Percentiles rank a stretch among this genome's conserved stretches.
phyloP scores from a whole-genome alignment of 2,797 vertebrate genomes.

The Spinus pinus region DNA sequence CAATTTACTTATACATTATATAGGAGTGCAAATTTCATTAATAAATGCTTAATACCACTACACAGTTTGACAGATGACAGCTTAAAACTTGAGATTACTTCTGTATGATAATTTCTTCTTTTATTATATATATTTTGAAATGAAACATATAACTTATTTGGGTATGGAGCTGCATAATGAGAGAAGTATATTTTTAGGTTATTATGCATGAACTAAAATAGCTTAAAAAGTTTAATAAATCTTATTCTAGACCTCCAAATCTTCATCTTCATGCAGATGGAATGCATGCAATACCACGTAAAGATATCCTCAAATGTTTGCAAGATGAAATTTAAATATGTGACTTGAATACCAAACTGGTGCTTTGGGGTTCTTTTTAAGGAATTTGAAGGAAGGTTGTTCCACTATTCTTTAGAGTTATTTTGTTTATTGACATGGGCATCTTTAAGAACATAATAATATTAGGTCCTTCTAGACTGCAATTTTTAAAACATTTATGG shows the following conservation, averaged over 20 bases:
- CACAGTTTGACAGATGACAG: background rate
- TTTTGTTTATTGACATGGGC: background rate
- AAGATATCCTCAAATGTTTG: background rate
- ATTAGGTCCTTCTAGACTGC: background rate
- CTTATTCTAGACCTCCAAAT: background rate
- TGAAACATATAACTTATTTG: background rate
- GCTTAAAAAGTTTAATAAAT: background rate
- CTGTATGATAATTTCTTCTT: background rate
- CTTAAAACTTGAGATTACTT: background rate
- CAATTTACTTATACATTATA: background rate
- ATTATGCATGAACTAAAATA: background rate
- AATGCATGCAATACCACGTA: fast-evolving
- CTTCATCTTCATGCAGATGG: background rate
- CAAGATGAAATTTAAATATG: background rate
- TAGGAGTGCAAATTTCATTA: background rate
- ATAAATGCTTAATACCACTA: background rate
- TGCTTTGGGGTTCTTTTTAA: fast-evolving
- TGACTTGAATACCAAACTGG: background rate
- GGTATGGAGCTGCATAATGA: fast-evolving
- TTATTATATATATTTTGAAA: background rate
- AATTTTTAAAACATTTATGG: background rate
- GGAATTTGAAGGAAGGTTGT: background rate
- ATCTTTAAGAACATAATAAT: background rate
- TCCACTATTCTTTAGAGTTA: background rate
- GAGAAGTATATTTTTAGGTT: background rate